Base-by-base conservation (phyloP, 2,797 vertebrate genomes). In the Bufotes viridis region DNA sequence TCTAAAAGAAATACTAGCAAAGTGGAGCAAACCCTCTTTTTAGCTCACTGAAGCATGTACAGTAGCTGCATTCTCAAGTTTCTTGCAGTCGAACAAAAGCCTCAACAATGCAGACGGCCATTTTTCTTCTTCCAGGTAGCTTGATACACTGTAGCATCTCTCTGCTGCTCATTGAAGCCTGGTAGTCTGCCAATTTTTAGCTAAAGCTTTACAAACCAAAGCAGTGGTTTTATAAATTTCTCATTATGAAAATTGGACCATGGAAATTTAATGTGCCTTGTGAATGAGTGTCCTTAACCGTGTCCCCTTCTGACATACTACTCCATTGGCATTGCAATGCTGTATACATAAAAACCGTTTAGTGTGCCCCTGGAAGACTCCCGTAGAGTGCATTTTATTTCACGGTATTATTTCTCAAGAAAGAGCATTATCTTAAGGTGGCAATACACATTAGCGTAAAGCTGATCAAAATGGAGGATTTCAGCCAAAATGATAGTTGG, bases 141-240 rank as follows among this genome's bases (percentile, higher is more conserved):
- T 11, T 80, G 85, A 79, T 80, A 70, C 76, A 86, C 76, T 53
- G 60, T 29, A 85, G 74, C 74, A 78, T 78, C 84, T 55, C 84
- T 29, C 5, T 34, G 74, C 26, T 24, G 17, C n/a, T 29, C 34
- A 85, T 29, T 78, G 63, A 61, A 51, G 74, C 51, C 84, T 85
- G 83, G 83, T 78, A 63, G 65, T 57, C 42, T 78, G 72, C 83
- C 83, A 85, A 61, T 61, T 61, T 51, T 78, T 58, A 53, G 58
- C 61, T 63, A 18, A 85, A 63, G 72, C 74, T 85, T 49, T 65
- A 78, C 60, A 55, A 78, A 76, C 74, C 60, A 85, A 78, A 61
- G 42, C 11, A n/a, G 22, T 11, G 24, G 24, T 53, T 55, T 85
- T 51, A 63, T 51, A 63, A 17, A 78, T 85, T 85, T 67, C 74